These are phyloP conservation scores for Theocolax elegans DNA, from an alignment of 1,140 invertebrate species.

Conservation along the genomic window DNA sequence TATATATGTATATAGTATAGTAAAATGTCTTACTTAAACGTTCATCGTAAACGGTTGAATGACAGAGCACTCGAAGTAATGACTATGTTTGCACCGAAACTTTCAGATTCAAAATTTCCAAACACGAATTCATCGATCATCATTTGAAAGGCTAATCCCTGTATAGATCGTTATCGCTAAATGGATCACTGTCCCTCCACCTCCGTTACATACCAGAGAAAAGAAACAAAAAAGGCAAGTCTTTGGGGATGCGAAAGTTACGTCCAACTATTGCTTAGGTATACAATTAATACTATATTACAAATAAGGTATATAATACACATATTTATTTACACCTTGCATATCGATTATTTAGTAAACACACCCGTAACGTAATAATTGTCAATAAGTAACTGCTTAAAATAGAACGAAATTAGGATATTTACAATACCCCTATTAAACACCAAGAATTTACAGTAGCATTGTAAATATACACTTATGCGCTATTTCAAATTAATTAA, in stretches of 20 bases:
- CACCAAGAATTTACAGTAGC: neutral
- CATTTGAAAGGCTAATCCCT: constrained; percentile 39
- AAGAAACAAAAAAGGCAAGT: neutral
- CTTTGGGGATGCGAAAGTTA: neutral
- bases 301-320: constrained; percentile 10
- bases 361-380: no score
- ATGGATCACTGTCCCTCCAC: constrained; percentile 29
- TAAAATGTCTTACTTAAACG: constrained; percentile 27
- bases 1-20: no score
- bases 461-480: neutral
- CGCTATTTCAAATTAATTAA: constrained; percentile 4
- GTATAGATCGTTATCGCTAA: constrained; percentile 30
- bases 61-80: constrained; percentile 29
- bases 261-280: neutral
- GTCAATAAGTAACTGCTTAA: no score
- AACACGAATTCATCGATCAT: constrained; percentile 36
- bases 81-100: constrained; percentile 27
- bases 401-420: no score
- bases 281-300: no score
- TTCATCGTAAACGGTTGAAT: constrained; percentile 11
- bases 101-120: constrained; percentile 30
- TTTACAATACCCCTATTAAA: no score
- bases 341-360: no score
- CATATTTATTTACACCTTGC: neutral
- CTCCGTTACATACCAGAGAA: neutral